Evolutionary conservation across 2,888 invertebrate genomes (phyloP).

Genomic region (Hyposoter didymator): DNA sequence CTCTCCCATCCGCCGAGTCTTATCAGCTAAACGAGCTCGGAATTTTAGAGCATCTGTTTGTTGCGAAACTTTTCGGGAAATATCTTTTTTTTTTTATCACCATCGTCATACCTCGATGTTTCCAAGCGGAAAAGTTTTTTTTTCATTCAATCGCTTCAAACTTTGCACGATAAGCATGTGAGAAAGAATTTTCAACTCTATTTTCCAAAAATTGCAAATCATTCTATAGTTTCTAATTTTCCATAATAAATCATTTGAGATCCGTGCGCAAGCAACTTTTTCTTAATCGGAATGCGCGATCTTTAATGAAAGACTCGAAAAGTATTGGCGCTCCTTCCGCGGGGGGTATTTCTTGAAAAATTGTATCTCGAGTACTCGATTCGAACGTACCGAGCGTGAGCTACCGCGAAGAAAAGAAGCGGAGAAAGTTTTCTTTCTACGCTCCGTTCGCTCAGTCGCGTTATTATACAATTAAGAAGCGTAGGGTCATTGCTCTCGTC

Average conservation of each 20-base stretch:
- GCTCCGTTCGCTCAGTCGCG: conserved; percentile 54
- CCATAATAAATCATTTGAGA: not conserved
- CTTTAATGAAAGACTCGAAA: conserved; percentile 27
- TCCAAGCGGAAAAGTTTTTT: not conserved
- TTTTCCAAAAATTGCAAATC: too few species aligned
- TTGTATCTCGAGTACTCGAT: conserved; percentile 12
- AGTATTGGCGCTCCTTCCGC: conserved; percentile 30
- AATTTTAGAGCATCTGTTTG: conserved; percentile 23
- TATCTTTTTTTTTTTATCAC: not conserved
- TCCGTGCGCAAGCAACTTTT: too few species aligned
- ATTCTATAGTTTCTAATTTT: not conserved
- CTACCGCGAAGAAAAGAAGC: conserved; percentile 68
- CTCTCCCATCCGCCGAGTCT: conserved; percentile 7
- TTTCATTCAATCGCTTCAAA: not conserved
- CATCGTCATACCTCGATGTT: not conserved
- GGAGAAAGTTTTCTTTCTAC: conserved; percentile 74
- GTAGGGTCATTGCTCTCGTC: conserved; percentile 64
- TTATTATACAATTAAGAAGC: conserved; percentile 67
- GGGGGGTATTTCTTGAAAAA: conserved; percentile 59
- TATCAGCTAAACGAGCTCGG: conserved; percentile 43
- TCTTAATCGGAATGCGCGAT: conserved; percentile 3
- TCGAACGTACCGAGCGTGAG: conserved; percentile 37
- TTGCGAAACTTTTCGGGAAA: not conserved
- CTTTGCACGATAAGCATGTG: too few species aligned
- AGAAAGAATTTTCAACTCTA: too few species aligned